Percentiles rank a stretch among this genome's conserved stretches.
phyloP scores from a whole-genome alignment of 2,113 vertebrate genomes.

The Sitta europaea region DNA sequence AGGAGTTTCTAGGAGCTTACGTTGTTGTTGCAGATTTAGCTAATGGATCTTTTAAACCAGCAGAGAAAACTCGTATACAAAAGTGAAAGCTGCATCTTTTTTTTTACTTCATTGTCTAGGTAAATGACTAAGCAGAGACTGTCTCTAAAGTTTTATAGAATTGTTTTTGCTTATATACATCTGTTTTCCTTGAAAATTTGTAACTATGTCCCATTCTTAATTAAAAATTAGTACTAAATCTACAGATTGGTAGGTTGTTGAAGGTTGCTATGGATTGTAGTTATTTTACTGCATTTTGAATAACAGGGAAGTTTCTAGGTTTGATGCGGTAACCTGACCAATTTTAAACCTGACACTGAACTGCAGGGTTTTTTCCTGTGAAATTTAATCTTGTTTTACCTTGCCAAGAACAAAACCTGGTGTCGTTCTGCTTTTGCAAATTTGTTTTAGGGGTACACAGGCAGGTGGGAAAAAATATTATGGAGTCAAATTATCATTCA shows the following conservation, averaged over 20 bases:
- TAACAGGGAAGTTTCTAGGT: neutral
- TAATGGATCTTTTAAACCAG: neutral
- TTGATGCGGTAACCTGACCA: accelerated
- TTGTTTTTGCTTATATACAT: neutral
- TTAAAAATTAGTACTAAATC: neutral
- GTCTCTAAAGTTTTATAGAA: neutral
- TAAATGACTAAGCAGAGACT: neutral
- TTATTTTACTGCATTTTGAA: neutral
- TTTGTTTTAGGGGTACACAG: neutral
- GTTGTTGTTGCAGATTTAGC: neutral
- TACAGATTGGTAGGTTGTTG: neutral
- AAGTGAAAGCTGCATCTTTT: neutral
- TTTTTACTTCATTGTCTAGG: neutral
- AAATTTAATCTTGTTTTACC: neutral
- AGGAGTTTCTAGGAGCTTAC: neutral
- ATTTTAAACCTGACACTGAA: neutral
- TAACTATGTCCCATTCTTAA: neutral
- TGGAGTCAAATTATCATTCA: neutral
- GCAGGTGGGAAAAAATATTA: neutral
- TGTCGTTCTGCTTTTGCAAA: neutral
- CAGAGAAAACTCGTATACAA: neutral
- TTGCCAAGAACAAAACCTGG: neutral
- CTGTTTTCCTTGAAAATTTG: neutral
- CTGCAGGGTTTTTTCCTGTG: neutral
- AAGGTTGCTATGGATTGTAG: neutral